Evolutionary conservation across 2,888 invertebrate species (phyloP).

Genomic region (Tetranychus truncatus): DNA sequence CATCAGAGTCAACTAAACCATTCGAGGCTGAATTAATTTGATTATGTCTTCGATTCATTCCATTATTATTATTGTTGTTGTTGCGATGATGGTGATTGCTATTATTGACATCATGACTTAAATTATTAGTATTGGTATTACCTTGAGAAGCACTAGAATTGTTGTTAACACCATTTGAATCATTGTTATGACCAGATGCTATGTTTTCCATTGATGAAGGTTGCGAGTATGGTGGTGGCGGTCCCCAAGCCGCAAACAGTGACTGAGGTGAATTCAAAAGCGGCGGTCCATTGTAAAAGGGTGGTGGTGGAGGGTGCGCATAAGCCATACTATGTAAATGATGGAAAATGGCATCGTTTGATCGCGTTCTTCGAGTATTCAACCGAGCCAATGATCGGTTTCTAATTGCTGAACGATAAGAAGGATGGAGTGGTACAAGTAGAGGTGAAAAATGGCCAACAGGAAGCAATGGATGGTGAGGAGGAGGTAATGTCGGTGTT

Average conservation of each 20-base stretch:
- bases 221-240: conserved; percentile 56
- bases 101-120: conserved; percentile 8
- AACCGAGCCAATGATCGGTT: background rate
- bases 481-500: background rate
- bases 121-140: background rate
- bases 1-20: background rate
- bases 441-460: conserved; percentile 13
- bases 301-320: background rate
- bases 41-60: background rate
- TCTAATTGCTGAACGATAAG: conserved; percentile 11
- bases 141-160: background rate
- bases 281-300: background rate
- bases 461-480: conserved; percentile 12
- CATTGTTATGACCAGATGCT: conserved; percentile 11
- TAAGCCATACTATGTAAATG: conserved; percentile 18
- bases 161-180: background rate
- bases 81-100: background rate
- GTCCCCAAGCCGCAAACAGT: conserved; percentile 49
- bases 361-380: conserved; percentile 22
- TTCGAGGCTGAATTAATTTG: background rate
- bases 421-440: background rate
- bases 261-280: background rate
- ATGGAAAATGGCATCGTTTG: conserved; percentile 26
- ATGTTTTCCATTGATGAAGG: conserved; percentile 26
- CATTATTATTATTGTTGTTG: background rate